These are phyloP conservation scores for Cardiocondyla obscurior DNA, from an alignment of 1,140 invertebrate genomes.

Conservation along the genomic window DNA sequence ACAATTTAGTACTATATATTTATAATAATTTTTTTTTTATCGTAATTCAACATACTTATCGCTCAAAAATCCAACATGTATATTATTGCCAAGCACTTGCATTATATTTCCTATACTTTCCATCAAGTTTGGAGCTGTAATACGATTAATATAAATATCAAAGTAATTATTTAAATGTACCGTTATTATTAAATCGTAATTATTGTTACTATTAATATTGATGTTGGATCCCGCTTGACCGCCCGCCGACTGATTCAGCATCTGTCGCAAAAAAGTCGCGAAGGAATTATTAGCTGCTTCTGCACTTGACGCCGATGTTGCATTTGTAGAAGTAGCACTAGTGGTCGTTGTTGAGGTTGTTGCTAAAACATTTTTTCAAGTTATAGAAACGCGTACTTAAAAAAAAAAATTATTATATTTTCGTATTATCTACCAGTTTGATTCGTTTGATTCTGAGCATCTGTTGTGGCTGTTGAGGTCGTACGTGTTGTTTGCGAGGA, in stretches of 20 bases:
- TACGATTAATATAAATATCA: background rate
- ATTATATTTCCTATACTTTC: slow-evolving; percentile 54
- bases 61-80: slow-evolving; percentile 55
- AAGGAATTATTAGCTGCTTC: slow-evolving; percentile 26
- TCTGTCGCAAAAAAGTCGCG: slow-evolving; percentile 33
- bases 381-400: background rate
- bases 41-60: slow-evolving; percentile 49
- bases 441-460: slow-evolving; percentile 63
- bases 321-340: slow-evolving; percentile 49
- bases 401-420: background rate
- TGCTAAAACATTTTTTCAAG: slow-evolving; percentile 40
- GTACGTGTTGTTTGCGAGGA: slow-evolving; percentile 71
- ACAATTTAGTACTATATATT: background rate
- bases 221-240: slow-evolving; percentile 36
- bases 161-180: background rate
- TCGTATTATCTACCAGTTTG: slow-evolving; percentile 59
- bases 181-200: slow-evolving; percentile 2
- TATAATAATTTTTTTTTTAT: background rate
- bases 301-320: slow-evolving; percentile 35
- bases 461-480: slow-evolving; percentile 60
- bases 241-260: background rate
- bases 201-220: slow-evolving; percentile 33
- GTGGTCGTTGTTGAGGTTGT: slow-evolving; percentile 60
- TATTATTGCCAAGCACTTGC: slow-evolving; percentile 43
- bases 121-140: slow-evolving; percentile 46